Evolutionary conservation across 2,888 invertebrate species (phyloP).

Genomic region (Melangyna quadrimaculata): DNA sequence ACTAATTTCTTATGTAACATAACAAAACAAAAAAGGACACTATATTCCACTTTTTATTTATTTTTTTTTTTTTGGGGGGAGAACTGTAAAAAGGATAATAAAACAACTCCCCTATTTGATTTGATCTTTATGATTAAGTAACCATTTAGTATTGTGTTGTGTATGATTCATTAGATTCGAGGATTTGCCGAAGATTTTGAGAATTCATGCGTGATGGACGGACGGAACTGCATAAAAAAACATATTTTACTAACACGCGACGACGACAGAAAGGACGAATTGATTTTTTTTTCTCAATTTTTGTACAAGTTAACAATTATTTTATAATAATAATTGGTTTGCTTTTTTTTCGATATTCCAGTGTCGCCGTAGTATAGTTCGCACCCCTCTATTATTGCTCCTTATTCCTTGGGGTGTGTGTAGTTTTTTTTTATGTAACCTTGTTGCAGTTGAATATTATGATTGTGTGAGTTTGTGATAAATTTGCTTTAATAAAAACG

Average conservation of each 20-base stretch:
- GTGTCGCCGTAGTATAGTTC: constrained; percentile 15
- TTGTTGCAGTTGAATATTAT: constrained; percentile 25
- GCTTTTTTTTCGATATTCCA: not conserved
- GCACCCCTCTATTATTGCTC: not conserved
- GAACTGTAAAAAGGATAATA: not conserved
- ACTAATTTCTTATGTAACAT: constrained; percentile 49
- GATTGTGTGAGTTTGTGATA: constrained; percentile 31
- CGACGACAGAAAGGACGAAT: constrained; percentile 9
- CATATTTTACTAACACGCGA: constrained; percentile 55
- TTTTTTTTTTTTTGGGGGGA: not conserved
- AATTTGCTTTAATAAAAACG: constrained; percentile 49
- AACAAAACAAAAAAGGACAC: constrained; percentile 20
- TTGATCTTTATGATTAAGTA: constrained; percentile 59
- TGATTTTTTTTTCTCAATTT: not conserved
- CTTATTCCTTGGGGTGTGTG: constrained; percentile 45
- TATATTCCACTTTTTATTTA: not conserved
- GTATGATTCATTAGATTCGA: constrained; percentile 55
- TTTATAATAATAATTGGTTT: not conserved
- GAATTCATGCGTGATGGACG: constrained; percentile 58
- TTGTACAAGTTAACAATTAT: constrained; percentile 46
- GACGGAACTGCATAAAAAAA: constrained; percentile 45
- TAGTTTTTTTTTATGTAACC: constrained; percentile 68
- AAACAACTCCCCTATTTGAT: constrained; percentile 26
- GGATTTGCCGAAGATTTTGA: constrained; percentile 37
- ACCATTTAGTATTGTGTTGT: constrained; percentile 46